Evolutionary conservation across 2,797 vertebrate species (phyloP), one percentile per base, ranked within the genome.

Genomic region (Nannoperca australis): DNA sequence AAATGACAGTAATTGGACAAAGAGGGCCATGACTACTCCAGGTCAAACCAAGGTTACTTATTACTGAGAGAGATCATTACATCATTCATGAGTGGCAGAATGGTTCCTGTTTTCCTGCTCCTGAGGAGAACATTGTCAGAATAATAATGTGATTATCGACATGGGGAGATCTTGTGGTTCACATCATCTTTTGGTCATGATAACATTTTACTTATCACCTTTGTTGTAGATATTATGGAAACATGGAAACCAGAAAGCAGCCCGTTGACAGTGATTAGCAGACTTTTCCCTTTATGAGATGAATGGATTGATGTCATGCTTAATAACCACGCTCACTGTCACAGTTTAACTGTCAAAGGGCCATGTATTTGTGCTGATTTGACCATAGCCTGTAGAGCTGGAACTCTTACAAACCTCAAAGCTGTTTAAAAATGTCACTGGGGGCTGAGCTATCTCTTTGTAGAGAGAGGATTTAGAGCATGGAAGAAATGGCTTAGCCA

Each of bases 401-500:
- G n/a, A 68, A 42, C 62, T 70, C 50, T 71, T 63, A 70, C 50
- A 82, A 65, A 76, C 64, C 80, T 77, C 71, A 20, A 14, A 61
- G 75, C 73, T 88, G 61, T 80, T 85, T 50, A 61, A 76, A 73
- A 70, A 58, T 55, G 70, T 86, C 85, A 86, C 83, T 78, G 80
- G 85, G 73, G 84, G 69, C 69, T 64, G 47, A 76, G 73, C 79
- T 65, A 73, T 81, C 76, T 74, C 82, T 85, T 80, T 76, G 54
- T 67, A 70, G 55, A 36, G 44, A 61, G 50, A 55, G 70, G 82
- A 76, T 85, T 79, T 81, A 73, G 61, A 66, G 78, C 61, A 69
- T 54, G 50, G 76, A 84, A 78, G 80, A 80, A 87, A 86, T 80
- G 83, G 82, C 79, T 91, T 81, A 78, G 77, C 77, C 74, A 66